Evolutionary conservation across 1,140 invertebrate genomes (phyloP).

Genomic region (Drosophila tristis): DNA sequence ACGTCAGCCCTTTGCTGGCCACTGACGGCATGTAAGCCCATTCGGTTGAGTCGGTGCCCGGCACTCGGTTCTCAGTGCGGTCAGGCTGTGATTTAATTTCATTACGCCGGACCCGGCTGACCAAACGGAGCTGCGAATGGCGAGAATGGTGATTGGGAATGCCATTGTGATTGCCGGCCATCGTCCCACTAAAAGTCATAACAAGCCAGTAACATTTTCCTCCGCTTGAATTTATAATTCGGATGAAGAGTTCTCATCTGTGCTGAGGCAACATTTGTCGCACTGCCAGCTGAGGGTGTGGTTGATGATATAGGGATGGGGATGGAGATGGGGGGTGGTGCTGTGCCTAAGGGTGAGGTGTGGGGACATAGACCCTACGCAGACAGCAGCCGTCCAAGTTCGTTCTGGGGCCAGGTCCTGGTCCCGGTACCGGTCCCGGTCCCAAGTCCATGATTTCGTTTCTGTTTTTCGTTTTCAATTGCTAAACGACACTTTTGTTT

Average conservation of each 20-base stretch:
- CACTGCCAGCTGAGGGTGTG: not conserved
- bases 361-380: not conserved
- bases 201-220: too few relatives aligned
- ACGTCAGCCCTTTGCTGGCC: not conserved
- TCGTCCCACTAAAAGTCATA: not conserved
- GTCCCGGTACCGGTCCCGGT: not conserved
- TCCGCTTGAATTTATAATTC: too few relatives aligned
- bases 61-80: conserved; percentile 8
- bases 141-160: not conserved
- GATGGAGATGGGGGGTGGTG: too few relatives aligned
- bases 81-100: conserved; percentile 58
- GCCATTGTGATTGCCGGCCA: not conserved
- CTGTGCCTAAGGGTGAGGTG: too few relatives aligned
- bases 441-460: conserved; percentile 3
- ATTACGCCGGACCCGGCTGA: conserved; percentile 32
- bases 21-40: conserved; percentile 13
- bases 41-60: conserved; percentile 33
- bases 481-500: conserved; percentile 71
- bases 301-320: not conserved
- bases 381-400: conserved; percentile 8
- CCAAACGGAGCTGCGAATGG: conserved; percentile 25
- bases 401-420: conserved; percentile 3
- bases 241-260: conserved; percentile 9
- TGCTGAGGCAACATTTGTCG: conserved; percentile 4
- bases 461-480: conserved; percentile 46